Base-by-base conservation (phyloP, 2,113 vertebrate species). In the Copsychus sechellarum region DNA sequence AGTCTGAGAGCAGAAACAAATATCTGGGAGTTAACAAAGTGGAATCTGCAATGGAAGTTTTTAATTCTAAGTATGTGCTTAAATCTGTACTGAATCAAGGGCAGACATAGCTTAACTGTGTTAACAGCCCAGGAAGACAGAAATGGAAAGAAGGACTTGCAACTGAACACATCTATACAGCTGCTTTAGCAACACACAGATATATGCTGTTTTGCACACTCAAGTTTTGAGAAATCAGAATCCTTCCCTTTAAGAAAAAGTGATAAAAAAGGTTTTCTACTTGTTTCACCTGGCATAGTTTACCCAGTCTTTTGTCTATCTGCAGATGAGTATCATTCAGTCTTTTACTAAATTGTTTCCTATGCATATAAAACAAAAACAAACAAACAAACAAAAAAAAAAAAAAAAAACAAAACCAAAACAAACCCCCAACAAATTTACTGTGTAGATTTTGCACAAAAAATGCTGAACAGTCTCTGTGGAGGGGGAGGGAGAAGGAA, bases 401-500 rank as follows among this genome's bases (percentile, higher is more conserved):
- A 38, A 38, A 38, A 38, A 9, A 40, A 40, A 40, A 40, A 38
- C 40, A 40, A 40, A 40, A 40, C 12, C 12, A 40, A 40, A 40
- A 14, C 14, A 45, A 50, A 17, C 9, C 9, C 29, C 43, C 50
- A 61, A 56, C 50, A 88, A 88, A 20, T 92, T 65, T 43, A 73
- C 58, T 88, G 22, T 28, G 58, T 43, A 71, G 70, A 91, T 65
- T 93, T 88, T 96, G 72, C 64, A 94, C 31, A 88, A 91, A 91
- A 88, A 86, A 73, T 77, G 33, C 34, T 81, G n/a, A 84, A 56
- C 24, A 71, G 51, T 28, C 88, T 78, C 92, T 90, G 48, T 64
- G 76, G 90, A 91, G 64, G 43, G 85, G 84, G 74, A 95, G 84
- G 76, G 81, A 80, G 58, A 94, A 93, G 62, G 82, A 96, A 92